Base-by-base conservation (phyloP, 2,888 invertebrate species). In the Ichneumoninae sp. region DNA sequence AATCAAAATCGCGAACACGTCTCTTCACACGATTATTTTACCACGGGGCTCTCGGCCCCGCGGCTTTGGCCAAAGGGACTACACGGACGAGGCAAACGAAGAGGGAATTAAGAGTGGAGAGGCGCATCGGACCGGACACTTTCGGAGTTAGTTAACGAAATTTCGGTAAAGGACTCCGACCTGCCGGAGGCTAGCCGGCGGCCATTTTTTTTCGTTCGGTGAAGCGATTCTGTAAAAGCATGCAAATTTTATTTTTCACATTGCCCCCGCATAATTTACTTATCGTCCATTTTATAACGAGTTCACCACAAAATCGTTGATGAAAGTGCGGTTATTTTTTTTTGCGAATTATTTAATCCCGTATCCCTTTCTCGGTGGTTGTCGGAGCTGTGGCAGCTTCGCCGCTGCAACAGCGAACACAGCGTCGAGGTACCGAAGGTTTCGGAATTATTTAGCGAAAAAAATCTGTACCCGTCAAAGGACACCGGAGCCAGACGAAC, bases 391-490 rank as follows among this genome's bases (percentile, higher is more conserved):
- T 2, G 26, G 30, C 33, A 47, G 50, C 19, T 22, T 69, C 33
- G 3, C 10, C 16, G 19, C 30, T 69, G 44, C 30, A 44, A 5
- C 16, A 3, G 2, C 0, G 13, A 47, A 44, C 60, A 4, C 54
- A 72, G 47, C 36, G 22, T n/a, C 16, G 44, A 16, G 33, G 1
- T 8, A 72, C 47, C 36, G 47, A 40, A 19, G 70, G 62, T 75
- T 65, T 60, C 50, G n/a, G 52, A 74, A 79, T 83, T 70, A 79
- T 54, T 79, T 36, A 52, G 52, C 16, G 44, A 47, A 16, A 57
- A 70, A 70, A 75, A 44, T 79, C 52, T 54, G 54, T 54, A 26
- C 57, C 30, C 74, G 36, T 70, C 70, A 79, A 75, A 83, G 79
- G 47, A 71, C 22, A 40, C 19, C n/a, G 33, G 26, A 50, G 74